phyloP scores from a whole-genome alignment of 2,888 invertebrate genomes.

The Cancer borealis region DNA sequence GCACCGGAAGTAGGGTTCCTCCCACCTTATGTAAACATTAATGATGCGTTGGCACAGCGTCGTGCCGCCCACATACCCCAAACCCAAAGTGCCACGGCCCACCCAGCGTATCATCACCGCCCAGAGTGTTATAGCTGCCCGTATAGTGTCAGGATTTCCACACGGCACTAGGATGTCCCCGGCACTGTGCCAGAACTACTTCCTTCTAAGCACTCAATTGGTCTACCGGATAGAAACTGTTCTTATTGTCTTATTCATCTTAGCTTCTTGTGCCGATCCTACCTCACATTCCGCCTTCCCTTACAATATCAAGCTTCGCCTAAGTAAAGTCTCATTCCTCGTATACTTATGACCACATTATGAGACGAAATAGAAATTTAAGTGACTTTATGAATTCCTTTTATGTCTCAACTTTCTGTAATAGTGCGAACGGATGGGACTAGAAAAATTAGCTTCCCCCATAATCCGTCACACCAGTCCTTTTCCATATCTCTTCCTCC shows the following conservation, averaged over 20 bases:
- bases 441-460: neutral
- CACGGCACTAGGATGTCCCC: neutral
- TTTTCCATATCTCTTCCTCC: neutral
- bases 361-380: neutral
- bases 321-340: neutral
- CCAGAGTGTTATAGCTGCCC: neutral
- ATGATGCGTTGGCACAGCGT: neutral
- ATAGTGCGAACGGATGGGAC: neutral
- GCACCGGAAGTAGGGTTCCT: conserved; percentile 43
- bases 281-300: neutral
- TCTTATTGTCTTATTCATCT: neutral
- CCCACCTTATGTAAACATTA: neutral
- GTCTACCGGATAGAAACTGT: neutral
- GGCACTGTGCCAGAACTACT: neutral
- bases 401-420: neutral
- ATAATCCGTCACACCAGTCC: neutral
- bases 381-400: neutral
- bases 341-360: no score
- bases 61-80: neutral
- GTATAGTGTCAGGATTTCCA: neutral
- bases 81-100: neutral
- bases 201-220: neutral
- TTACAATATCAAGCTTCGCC: neutral
- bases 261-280: neutral
- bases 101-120: neutral